Percentiles rank a stretch among this genome's conserved stretches.
Evolutionary conservation across 2,797 vertebrate species (phyloP).

Genomic region (Acipenser transmontanus): DNA sequence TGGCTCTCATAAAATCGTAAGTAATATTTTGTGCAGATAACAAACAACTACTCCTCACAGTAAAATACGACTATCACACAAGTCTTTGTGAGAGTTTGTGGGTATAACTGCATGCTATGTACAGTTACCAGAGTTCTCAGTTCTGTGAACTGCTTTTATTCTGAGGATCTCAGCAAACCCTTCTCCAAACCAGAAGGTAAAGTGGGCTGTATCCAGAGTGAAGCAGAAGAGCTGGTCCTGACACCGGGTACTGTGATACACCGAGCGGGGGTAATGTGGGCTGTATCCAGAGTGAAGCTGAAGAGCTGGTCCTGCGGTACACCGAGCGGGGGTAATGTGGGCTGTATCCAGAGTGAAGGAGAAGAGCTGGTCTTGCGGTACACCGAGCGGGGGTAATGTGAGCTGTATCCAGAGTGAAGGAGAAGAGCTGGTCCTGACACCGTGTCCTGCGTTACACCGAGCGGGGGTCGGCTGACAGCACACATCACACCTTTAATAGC

Average conservation of each 20-base stretch:
- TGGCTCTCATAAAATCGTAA: too few species aligned
- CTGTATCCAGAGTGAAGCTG: conserved; percentile 72
- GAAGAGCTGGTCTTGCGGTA: conserved; percentile 69
- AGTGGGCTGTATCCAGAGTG: conserved; percentile 63
- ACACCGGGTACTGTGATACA: conserved; percentile 62
- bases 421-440: conserved; percentile 77
- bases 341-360: conserved; percentile 73
- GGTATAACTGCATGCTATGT: too few species aligned
- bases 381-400: conserved; percentile 60
- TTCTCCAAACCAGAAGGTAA: conserved; percentile 83
- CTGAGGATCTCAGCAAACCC: conserved; percentile 75
- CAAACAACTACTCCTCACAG: too few species aligned
- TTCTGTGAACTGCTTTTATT: conserved; percentile 37
- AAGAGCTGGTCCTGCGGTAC: conserved; percentile 76
- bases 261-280: conserved; percentile 61
- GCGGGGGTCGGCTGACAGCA: conserved; percentile 76
- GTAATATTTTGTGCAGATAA: too few species aligned
- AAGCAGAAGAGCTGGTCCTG: conserved; percentile 79
- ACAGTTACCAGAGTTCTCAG: too few species aligned
- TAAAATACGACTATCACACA: too few species aligned
- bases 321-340: conserved; percentile 75
- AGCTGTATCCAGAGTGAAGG: conserved; percentile 69
- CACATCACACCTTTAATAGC: conserved; percentile 60
- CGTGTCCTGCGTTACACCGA: conserved; percentile 74
- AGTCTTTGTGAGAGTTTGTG: too few species aligned